A percentile compares a stretch with the other conserved stretches of the same genome.
phyloP scores from a whole-genome alignment of 2,113 vertebrate genomes.

The Nanorana parkeri region DNA sequence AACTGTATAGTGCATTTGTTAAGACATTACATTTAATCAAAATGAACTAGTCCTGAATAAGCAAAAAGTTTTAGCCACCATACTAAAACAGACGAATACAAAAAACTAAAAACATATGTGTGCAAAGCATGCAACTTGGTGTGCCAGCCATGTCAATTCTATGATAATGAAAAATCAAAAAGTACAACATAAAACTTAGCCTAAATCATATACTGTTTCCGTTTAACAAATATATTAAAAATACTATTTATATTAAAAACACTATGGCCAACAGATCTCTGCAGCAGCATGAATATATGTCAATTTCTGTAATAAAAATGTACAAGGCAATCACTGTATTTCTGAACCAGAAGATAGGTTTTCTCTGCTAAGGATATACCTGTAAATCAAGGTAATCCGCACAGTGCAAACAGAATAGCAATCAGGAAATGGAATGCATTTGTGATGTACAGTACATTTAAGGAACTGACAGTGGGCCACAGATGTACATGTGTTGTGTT shows the following conservation, averaged over 20 bases:
- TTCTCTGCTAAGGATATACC: slow-evolving; percentile 76
- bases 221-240: no score
- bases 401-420: slow-evolving; percentile 88
- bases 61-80: no score
- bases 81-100: background rate
- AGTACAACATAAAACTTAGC: no score
- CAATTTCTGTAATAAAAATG: slow-evolving; percentile 64
- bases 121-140: no score
- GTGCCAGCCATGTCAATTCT: no score
- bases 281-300: slow-evolving; percentile 12
- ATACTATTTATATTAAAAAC: slow-evolving; percentile 2
- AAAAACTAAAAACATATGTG: background rate
- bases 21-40: no score
- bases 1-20: no score
- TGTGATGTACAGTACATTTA: slow-evolving; percentile 98
- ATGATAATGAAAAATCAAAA: no score
- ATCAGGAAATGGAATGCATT: slow-evolving; percentile 98
- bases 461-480: slow-evolving; percentile 92
- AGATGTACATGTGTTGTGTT: slow-evolving; percentile 98
- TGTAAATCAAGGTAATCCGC: slow-evolving; percentile 90
- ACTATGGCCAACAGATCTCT: slow-evolving; percentile 6
- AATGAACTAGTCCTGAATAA: no score
- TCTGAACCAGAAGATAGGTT: slow-evolving; percentile 72
- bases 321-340: slow-evolving; percentile 70
- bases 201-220: no score